Base-by-base conservation (phyloP, 2,888 invertebrate genomes). In the Pseudolycoriella hygida region DNA sequence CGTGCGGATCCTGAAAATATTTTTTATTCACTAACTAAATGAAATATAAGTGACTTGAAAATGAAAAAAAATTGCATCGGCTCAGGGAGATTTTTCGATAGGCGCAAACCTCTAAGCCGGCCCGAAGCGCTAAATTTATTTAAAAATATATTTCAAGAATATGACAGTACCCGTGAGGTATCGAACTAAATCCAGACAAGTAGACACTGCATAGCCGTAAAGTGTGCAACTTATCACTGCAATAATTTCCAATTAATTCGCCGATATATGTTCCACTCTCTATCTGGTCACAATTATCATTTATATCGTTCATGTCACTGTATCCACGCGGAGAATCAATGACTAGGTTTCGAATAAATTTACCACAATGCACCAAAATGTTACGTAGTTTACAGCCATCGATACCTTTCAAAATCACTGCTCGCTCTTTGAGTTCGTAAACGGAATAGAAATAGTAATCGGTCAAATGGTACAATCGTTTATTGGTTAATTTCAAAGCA, bases 291-390 rank as follows among this genome's bases (percentile, higher is more conserved):
- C 32, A n/a, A 3, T 32, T 14, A 8, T 32, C 32, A 31, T 32
- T 31, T 32, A 43, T 17, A 34, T 43, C 43, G 12, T 32, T 17
- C 19, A 43, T 32, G 31, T 43, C 43, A 43, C 43, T 43, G 18
- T 43, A 43, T 3, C 11, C 12, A 18, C 5, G n/a, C 18, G 43
- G 32, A 3, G 32, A 12, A 5, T 18, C 18, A 12, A 43, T 43
- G n/a, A 18, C 17, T n/a, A 43, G n/a, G 4, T 34, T 17, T 17
- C 18, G 32, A 15, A 43, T 8, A 17, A 32, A 43, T 32, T 32
- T 8, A 17, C 43, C 43, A 8, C 31, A 31, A 18, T 34, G 17
- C 15, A 5, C 18, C n/a, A 43, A 43, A 31, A 32, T 30, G 3
- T 17, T 8, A n/a, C 34, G 17, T 8, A 43, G 18, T 32, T 17